phyloP scores from a whole-genome alignment of 2,113 vertebrate species.

The Cheirogaleus medius region DNA sequence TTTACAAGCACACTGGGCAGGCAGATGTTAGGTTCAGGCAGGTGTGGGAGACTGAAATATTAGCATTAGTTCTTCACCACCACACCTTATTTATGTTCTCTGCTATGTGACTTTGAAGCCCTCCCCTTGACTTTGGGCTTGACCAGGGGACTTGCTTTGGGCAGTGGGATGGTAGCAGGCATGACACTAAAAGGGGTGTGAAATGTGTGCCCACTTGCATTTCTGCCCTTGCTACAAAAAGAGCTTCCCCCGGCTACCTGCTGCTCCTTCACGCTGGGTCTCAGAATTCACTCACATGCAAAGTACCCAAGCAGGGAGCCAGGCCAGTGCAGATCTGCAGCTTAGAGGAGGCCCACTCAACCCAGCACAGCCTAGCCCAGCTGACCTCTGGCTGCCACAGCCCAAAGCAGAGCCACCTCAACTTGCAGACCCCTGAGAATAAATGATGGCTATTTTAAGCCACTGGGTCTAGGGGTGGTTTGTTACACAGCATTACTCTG shows the following conservation, averaged over 20 bases:
- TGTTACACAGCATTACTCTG: neutral
- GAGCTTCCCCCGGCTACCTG: neutral
- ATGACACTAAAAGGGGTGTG: neutral
- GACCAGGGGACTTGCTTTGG: neutral
- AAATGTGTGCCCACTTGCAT: neutral
- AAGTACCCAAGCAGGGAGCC: neutral
- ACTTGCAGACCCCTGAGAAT: neutral
- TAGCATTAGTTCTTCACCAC: neutral
- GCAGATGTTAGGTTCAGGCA: neutral
- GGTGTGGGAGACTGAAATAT: neutral
- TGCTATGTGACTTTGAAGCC: neutral
- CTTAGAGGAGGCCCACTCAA: neutral
- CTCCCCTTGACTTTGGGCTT: neutral
- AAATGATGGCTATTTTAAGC: neutral
- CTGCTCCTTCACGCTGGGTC: neutral
- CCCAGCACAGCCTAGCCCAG: too few species aligned
- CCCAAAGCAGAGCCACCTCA: neutral
- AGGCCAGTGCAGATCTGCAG: neutral
- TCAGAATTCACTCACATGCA: neutral
- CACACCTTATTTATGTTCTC: neutral
- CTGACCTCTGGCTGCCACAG: neutral
- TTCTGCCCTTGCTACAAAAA: neutral
- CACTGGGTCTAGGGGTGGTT: neutral
- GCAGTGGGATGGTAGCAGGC: neutral
- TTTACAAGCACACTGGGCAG: neutral